Base-by-base conservation (phyloP, 2,797 vertebrate species). In the Tokudaia muenninki region DNA sequence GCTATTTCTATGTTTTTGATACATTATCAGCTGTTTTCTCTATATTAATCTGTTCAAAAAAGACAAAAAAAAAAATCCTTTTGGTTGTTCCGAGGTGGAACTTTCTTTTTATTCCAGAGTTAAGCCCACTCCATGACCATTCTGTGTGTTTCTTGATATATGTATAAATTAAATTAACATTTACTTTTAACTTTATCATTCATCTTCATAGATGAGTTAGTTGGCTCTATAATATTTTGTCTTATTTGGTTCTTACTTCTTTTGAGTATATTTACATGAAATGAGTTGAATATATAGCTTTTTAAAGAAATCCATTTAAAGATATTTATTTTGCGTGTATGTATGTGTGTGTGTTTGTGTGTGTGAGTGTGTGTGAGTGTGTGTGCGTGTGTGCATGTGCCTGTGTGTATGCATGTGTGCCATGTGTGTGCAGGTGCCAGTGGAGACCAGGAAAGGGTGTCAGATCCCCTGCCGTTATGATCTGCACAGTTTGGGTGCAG, bases 261-360 rank as follows among this genome's bases (percentile, higher is more conserved):
- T 93, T 94, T 31, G 75, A 80, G 47, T 87, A 87, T 63, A 93
- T 89, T 90, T 81, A 41, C 26, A 82, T 87, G n/a, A 93, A 92
- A 92, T 50, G 26, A 65, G 26, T 65, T 65, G 63, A 13, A 29
- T 65, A 65, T 29, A 65, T 65, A 63, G 61, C 61, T 63, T 63
- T 63, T 63, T 63, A 13, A 11, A 63, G 61, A 29, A 29, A 63
- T 63, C 26, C 26, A 29, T 63, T 63, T 63, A 63, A 29, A 63
- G 61, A 63, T 63, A 29, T 29, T 63, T 63, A 63, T 63, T 29
- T 61, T 26, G 26, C 12, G 61, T 63, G 24, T 77, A 4, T 47
- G 41, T 44, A 24, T 24, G 3, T 75, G 21, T 41, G 21, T 4
- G 7, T 24, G 37, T 9, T 6, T 21, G 19, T 59, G 57, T 61